Conservation (phyloP, 2,113 vertebrate species). For the Amphiprion percula region DNA sequence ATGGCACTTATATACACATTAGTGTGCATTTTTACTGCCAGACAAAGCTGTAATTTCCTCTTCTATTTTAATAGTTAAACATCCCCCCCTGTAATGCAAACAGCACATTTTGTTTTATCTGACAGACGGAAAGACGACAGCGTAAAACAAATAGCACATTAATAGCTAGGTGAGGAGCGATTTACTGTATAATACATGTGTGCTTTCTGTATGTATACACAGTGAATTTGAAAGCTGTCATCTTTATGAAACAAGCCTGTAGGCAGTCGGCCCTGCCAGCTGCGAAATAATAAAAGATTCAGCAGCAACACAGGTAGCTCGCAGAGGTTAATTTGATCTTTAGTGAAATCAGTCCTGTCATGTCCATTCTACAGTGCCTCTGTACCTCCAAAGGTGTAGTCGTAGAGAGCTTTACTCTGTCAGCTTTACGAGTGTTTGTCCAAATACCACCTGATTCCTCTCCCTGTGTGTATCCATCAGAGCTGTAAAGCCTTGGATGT, state of each 20-base stretch:
- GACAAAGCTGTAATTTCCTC: conserved; percentile 37
- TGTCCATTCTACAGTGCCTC: conserved; percentile 1
- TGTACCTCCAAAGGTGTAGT: neutral
- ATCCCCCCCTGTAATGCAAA: conserved; percentile 46
- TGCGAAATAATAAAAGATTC: conserved; percentile 32
- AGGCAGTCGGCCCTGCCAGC: neutral
- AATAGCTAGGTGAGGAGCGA: conserved; percentile 71
- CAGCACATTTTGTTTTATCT: conserved; percentile 31
- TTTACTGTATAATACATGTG: conserved; percentile 43
- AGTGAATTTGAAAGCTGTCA: conserved; percentile 49
- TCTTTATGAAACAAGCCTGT: conserved; percentile 36
- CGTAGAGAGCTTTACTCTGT: conserved; percentile 20
- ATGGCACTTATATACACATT: neutral
- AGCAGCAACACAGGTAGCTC: neutral
- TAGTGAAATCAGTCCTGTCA: conserved; percentile 1
- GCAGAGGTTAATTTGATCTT: conserved; percentile 38
- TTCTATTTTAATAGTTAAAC: conserved; percentile 43
- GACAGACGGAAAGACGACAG: conserved; percentile 36
- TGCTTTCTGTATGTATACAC: conserved; percentile 52
- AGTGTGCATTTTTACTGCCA: conserved; percentile 7
- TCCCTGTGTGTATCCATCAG: conserved; percentile 36
- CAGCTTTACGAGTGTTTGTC: conserved; percentile 44
- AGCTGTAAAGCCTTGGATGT: conserved; percentile 61
- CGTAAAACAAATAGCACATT: conserved; percentile 22
- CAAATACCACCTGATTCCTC: conserved; percentile 45